phyloP scores from a whole-genome alignment of 2,888 invertebrate species.

The Lasius platythorax region DNA sequence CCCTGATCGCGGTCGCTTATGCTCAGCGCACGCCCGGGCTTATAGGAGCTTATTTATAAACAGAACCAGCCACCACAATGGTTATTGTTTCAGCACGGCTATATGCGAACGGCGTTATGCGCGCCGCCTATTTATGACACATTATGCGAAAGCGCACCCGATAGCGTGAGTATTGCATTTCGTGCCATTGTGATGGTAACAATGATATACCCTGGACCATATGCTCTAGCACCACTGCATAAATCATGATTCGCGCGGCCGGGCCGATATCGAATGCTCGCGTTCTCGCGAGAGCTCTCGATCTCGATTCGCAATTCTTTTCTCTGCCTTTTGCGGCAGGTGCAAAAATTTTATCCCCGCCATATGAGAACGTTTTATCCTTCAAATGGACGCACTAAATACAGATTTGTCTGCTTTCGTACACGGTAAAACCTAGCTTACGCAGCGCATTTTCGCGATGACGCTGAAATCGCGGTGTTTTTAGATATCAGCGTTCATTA shows the following conservation, averaged over 20 bases:
- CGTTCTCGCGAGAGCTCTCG: constrained; percentile 50
- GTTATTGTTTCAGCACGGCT: constrained; percentile 84
- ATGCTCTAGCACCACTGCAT: constrained; percentile 77
- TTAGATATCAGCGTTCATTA: constrained; percentile 68
- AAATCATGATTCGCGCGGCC: constrained; percentile 78
- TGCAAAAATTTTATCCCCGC: constrained; percentile 6
- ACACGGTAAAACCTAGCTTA: not conserved
- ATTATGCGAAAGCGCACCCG: constrained; percentile 85
- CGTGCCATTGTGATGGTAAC: constrained; percentile 84
- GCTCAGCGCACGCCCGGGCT: constrained; percentile 55
- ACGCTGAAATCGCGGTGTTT: constrained; percentile 56
- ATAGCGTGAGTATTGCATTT: constrained; percentile 82
- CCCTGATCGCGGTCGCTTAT: constrained; percentile 57
- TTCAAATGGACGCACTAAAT: not conserved
- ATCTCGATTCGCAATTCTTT: constrained; percentile 63
- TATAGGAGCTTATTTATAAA: constrained; percentile 83
- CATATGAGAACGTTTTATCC: not conserved
- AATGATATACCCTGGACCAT: constrained; percentile 81
- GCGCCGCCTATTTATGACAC: constrained; percentile 86
- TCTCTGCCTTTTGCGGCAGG: constrained; percentile 17
- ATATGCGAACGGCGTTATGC: constrained; percentile 78
- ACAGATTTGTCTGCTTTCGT: not conserved
- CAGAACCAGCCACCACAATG: constrained; percentile 84
- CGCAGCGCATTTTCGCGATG: constrained; percentile 40
- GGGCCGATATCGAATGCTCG: constrained; percentile 49